Conservation (phyloP, 64 coral and sea anemone species). For the Platygyra sinensis region DNA sequence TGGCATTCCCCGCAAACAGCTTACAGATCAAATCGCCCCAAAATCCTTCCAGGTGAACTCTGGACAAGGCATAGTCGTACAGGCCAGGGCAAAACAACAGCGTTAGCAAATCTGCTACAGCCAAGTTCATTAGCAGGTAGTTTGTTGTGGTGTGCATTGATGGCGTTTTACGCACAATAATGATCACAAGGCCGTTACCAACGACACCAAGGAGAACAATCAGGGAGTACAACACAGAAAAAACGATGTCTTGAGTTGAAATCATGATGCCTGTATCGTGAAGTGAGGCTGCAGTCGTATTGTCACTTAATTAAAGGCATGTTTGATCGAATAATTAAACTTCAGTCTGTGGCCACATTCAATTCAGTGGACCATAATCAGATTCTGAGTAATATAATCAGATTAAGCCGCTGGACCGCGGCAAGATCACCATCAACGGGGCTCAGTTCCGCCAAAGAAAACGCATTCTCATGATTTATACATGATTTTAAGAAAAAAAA, state of each 20-base stretch:
- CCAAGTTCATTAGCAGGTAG: constrained; percentile 48
- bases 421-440: too few relatives aligned
- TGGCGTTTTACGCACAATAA: constrained; percentile 40
- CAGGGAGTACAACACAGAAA: constrained; percentile 21
- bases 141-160: constrained; percentile 59
- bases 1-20: constrained; percentile 17
- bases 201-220: constrained; percentile 35
- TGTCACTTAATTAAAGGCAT: too few relatives aligned
- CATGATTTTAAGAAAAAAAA: too few relatives aligned
- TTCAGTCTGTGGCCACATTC: too few relatives aligned
- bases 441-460: too few relatives aligned
- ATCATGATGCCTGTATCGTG: too few relatives aligned
- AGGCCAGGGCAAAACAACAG: constrained; percentile 22
- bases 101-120: constrained; percentile 36
- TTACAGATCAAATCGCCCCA: constrained; percentile 21
- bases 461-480: too few relatives aligned
- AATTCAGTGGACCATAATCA: too few relatives aligned
- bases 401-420: too few relatives aligned
- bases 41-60: constrained; percentile 6
- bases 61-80: constrained; percentile 8
- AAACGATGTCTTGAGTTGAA: background rate
- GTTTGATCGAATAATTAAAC: too few relatives aligned
- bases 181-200: constrained; percentile 19
- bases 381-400: too few relatives aligned
- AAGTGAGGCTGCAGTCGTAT: too few relatives aligned